phyloP scores from a whole-genome alignment of 2,113 vertebrate species.

The Xyliphius kryptos region DNA sequence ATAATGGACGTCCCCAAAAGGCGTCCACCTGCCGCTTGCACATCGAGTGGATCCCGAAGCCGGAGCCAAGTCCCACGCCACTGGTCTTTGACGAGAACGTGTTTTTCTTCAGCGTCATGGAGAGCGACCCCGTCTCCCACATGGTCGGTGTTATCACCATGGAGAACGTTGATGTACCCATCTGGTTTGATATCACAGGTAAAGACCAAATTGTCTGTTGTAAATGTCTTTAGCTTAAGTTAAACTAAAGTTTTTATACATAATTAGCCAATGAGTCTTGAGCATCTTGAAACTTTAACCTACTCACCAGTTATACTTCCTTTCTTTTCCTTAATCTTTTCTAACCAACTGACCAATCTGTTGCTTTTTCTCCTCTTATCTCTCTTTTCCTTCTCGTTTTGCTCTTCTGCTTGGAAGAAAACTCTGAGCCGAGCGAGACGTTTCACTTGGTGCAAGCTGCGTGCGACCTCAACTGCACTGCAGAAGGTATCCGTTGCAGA shows the following conservation, averaged over 20 bases:
- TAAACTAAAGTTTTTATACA: too few species aligned
- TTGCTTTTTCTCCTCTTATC: constrained; percentile 48
- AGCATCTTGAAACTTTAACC: too few species aligned
- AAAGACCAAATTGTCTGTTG: too few species aligned
- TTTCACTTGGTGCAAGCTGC: constrained; percentile 98
- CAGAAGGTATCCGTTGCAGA: constrained; percentile 98
- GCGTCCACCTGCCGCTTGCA: constrained; percentile 87
- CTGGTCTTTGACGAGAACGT: constrained; percentile 84
- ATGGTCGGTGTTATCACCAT: constrained; percentile 92
- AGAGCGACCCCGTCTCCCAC: constrained; percentile 92
- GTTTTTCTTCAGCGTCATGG: constrained; percentile 92
- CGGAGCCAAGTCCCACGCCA: constrained; percentile 60
- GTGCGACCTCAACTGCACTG: constrained; percentile 98
- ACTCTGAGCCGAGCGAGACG: constrained; percentile 84
- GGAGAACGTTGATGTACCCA: constrained; percentile 72
- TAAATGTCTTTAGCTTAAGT: too few species aligned
- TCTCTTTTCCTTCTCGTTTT: too few species aligned
- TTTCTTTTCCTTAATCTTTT: constrained; percentile 27
- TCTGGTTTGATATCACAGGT: constrained; percentile 98
- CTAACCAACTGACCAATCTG: constrained; percentile 27
- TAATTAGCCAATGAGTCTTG: too few species aligned
- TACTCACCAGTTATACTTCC: not conserved
- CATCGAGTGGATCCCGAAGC: constrained; percentile 92
- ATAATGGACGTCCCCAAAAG: constrained; percentile 95
- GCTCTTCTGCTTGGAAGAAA: constrained; percentile 80